Base-by-base conservation (phyloP, 2,888 invertebrate species). In the Synergus itoensis region DNA sequence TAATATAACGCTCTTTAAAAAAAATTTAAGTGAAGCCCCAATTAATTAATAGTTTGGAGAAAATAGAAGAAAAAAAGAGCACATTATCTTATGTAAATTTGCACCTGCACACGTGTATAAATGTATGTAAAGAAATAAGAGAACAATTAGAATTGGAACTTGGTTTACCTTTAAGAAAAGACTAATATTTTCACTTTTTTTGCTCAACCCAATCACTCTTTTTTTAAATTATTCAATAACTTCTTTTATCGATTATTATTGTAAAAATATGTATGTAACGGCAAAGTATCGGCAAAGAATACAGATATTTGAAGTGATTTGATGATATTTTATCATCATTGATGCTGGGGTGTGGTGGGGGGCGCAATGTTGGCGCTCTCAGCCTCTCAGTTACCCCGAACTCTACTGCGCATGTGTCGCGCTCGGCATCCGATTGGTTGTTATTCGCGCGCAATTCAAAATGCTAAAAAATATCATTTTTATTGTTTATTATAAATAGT, bases 51-150 rank as follows among this genome's bases (percentile, higher is more conserved):
- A 11, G 4, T 28, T 28, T 28, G 4, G 11, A 5, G 5, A 28
- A 21, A 14, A 62, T 12, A 62, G 1, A 1, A 14, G 62, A 4
- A 18, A 57, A 48, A 57, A 57, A 18, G 18, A 57, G n/a, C 4
- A 21, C 14, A 28, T 62, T 28, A 62, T 62, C 62, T 62, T 28
- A 28, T 28, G 62, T 62, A 62, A 57, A 57, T 57, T 62, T 62
- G 62, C 5, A 60, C 3, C 1, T 60, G 21, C 7, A 14, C 60
- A 60, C 62, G 62, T 62, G 62, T 28, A 21, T 14, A 18, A 57
- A 28, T 28, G 3, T 3, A 28, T 28, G 28, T 28, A 28, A 11
- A 28, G 4, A 62, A 0, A 9, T 9, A 18, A 36, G 36, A 0
- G 36, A 36, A 36, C 36, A 36, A 28, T 28, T 28, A 28, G 28